These are phyloP conservation scores for Zeugodacus cucurbitae DNA, from an alignment of 1,140 invertebrate genomes.

Conservation along the genomic window DNA sequence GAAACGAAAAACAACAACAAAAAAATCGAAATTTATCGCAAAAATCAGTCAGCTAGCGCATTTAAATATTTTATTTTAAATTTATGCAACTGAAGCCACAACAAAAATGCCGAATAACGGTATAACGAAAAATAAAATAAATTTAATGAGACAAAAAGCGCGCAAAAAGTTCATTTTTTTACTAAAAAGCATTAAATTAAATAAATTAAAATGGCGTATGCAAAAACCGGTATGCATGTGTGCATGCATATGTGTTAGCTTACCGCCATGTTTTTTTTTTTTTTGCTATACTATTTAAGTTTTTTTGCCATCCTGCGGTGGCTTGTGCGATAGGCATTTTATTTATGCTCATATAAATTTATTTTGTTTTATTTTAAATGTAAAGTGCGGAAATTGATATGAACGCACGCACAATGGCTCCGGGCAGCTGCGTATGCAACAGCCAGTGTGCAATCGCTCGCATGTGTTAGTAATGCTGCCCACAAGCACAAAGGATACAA, in stretches of 20 bases:
- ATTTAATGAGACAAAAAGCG: background rate
- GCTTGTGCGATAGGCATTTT: background rate
- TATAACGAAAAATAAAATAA: background rate
- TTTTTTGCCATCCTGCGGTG: background rate
- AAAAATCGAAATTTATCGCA: background rate
- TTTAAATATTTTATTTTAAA: constrained; percentile 31
- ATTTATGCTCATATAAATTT: constrained; percentile 25
- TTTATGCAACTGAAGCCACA: background rate
- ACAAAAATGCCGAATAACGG: background rate
- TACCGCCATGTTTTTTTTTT: background rate
- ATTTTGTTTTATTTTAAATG: constrained; percentile 26
- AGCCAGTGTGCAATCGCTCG: too few relatives aligned
- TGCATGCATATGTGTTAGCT: background rate
- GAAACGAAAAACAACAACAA: background rate
- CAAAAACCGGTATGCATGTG: too few relatives aligned
- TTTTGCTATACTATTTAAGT: background rate
- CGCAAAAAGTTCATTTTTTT: background rate
- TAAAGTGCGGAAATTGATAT: constrained; percentile 38
- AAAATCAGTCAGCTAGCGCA: constrained; percentile 1
- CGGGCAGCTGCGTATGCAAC: background rate
- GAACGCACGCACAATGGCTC: constrained; percentile 6
- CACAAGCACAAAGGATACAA: background rate
- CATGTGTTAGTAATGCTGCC: background rate
- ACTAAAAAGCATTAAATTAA: background rate
- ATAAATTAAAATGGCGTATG: background rate